Percentiles rank a stretch among this genome's conserved stretches.
Conservation (phyloP, 64 coral and sea anemone species). For the Cladopsammia gracilis region DNA sequence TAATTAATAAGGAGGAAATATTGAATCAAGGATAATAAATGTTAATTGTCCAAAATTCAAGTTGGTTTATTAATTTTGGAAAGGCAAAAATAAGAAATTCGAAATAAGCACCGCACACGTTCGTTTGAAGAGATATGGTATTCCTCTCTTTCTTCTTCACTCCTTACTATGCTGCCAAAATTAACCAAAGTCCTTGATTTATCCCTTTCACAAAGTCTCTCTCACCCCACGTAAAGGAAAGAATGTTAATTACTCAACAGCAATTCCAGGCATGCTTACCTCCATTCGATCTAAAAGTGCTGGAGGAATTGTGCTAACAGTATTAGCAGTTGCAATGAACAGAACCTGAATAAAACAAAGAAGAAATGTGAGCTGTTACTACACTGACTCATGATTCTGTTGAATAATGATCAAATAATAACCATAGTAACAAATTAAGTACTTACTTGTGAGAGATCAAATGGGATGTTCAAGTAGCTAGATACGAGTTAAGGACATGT, state of each 20-base stretch:
- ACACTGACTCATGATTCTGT: neutral
- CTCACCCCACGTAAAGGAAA: neutral
- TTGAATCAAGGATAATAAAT: too few relatives aligned
- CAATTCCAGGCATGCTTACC: neutral
- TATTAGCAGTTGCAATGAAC: conserved; percentile 89
- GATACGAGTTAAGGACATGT: neutral
- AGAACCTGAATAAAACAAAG: conserved; percentile 59
- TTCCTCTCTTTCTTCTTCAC: too few relatives aligned
- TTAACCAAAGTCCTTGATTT: neutral
- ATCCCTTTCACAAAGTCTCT: neutral
- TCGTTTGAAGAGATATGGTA: too few relatives aligned
- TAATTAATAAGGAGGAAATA: too few relatives aligned
- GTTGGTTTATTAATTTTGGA: too few relatives aligned
- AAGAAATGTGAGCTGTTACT: neutral
- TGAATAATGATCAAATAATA: too few relatives aligned
- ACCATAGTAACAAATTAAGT: too few relatives aligned
- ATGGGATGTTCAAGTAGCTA: conserved; percentile 89
- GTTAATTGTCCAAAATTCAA: too few relatives aligned
- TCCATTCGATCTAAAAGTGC: conserved; percentile 91
- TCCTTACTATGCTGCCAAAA: neutral
- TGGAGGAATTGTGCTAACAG: conserved; percentile 76
- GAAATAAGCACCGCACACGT: too few relatives aligned
- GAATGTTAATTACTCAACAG: too few relatives aligned
- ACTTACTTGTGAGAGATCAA: conserved; percentile 88
- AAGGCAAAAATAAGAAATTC: too few relatives aligned